Percentiles rank a stretch among this genome's conserved stretches.
These are phyloP conservation scores for Ophion ellenae DNA, from an alignment of 2,888 invertebrate genomes.

Conservation along the genomic window DNA sequence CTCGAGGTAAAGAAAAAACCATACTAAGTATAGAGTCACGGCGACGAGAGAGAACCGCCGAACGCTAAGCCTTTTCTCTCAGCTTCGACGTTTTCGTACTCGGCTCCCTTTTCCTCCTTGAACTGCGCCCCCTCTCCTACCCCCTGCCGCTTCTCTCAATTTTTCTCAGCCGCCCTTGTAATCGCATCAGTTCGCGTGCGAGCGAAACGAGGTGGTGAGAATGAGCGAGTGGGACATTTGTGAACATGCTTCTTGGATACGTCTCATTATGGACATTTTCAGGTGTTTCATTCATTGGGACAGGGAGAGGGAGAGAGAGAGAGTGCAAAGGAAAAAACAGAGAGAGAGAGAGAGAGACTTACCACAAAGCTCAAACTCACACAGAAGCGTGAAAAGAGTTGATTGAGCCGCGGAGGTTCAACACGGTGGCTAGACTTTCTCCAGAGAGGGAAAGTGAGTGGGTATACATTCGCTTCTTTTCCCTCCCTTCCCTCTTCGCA, in stretches of 20 bases:
- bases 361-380: conserved; percentile 27
- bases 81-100: conserved; percentile 50
- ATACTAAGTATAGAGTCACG: conserved; percentile 61
- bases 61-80: conserved; percentile 53
- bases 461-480: conserved; percentile 64
- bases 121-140: background rate
- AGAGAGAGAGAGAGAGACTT: conserved; percentile 55
- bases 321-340: background rate
- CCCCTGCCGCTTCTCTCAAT: background rate
- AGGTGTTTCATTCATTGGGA: background rate
- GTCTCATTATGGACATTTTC: background rate
- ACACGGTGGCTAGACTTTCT: conserved; percentile 78
- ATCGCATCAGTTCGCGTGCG: conserved; percentile 60
- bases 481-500: conserved; percentile 53
- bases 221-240: conserved; percentile 17
- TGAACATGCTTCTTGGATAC: conserved; percentile 4
- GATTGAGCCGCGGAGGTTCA: conserved; percentile 49
- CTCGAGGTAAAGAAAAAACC: conserved; percentile 44
- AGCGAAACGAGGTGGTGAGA: conserved; percentile 18
- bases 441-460: conserved; percentile 83
- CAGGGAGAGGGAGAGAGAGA: conserved; percentile 31
- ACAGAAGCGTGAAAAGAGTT: conserved; percentile 45
- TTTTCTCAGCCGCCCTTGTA: conserved; percentile 24
- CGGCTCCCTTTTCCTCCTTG: conserved; percentile 27
- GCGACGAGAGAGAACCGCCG: conserved; percentile 37